A percentile compares a stretch with the other conserved stretches of the same genome.
These are phyloP conservation scores for Drosophila neocordata DNA, from an alignment of 1,140 invertebrate genomes.

Conservation along the genomic window DNA sequence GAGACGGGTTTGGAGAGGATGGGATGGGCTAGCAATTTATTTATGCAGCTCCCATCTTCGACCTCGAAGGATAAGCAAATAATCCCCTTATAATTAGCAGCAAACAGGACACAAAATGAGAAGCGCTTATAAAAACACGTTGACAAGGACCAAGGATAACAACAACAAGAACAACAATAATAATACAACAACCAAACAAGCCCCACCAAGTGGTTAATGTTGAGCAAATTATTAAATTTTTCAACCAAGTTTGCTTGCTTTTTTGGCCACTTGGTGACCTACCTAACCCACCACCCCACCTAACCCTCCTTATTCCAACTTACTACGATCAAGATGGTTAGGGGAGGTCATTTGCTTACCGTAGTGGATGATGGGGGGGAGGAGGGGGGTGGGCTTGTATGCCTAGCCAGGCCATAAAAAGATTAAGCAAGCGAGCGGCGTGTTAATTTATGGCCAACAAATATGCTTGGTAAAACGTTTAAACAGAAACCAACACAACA, in stretches of 20 bases:
- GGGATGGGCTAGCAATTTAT: conserved; percentile 3
- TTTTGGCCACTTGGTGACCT: neutral
- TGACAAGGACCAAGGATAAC: conserved; percentile 44
- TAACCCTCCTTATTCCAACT: no score
- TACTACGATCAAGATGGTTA: neutral
- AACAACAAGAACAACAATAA: conserved; percentile 9
- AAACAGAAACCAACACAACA: conserved; percentile 22
- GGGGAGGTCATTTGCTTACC: neutral
- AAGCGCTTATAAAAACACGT: conserved; percentile 34
- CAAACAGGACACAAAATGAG: conserved; percentile 43
- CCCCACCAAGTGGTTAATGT: conserved; percentile 66
- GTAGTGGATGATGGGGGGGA: neutral
- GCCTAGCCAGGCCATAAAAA: conserved; percentile 59
- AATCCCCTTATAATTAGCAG: conserved; percentile 70
- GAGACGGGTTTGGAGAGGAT: neutral
- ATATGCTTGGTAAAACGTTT: conserved; percentile 65
- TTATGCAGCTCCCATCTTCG: conserved; percentile 47
- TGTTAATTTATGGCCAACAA: conserved; percentile 73
- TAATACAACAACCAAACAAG: neutral
- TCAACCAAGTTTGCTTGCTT: conserved; percentile 13
- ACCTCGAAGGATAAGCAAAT: conserved; percentile 63
- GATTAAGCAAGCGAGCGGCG: conserved; percentile 66
- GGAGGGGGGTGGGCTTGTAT: neutral
- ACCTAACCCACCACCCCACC: neutral
- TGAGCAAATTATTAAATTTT: conserved; percentile 73